Evolutionary conservation across 2,888 invertebrate genomes (phyloP), one percentile per base, ranked within the genome.

Genomic region (Neuroscelio doddi): DNA sequence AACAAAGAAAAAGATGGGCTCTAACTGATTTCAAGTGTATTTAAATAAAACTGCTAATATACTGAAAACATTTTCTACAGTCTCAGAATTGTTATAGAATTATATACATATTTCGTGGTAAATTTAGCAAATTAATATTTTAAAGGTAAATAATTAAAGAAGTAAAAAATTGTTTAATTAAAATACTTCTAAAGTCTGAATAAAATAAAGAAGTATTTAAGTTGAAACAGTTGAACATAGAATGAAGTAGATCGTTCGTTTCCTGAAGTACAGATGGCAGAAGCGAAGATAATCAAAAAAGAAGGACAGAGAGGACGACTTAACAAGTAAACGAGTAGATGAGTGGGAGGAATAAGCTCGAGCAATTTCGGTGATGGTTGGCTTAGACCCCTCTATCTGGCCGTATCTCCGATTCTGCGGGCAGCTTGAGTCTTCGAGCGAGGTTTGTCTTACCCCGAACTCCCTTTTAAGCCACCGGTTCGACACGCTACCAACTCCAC

Each of bases 311-410:
- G 46, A 47, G 10, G 38, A 44, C 27, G 64, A 52, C 49, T 57
- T 49, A 64, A 64, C 57, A 50, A 53, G 59, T 49, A 53, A 58
- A 51, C 55, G 58, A 55, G 58, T 55, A 41, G 51, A 55, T 59
- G 58, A 62, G 64, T 55, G 51, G 57, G 46, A 53, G 62, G 52
- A 63, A 59, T 58, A 56, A 65, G 61, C 56, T 74, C 68, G 70
- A 75, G 78, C 80, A 81, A 81, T 81, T 81, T 80, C 76, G 75
- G 77, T 80, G 82, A 82, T 81, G 78, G 80, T 76, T 73, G 74
- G 77, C 78, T 81, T 77, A 79, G 57, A 46, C 58, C 71, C 71
- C 47, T 61, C 56, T 56, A 65, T 65, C 55, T 49, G 58, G 55
- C 47, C 34, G 53, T 64, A 64, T 64, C 64, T 59, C 46, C 59